Evolutionary conservation across 2,888 invertebrate genomes (phyloP), one percentile per base, ranked within the genome.

Genomic region (Sipha maydis): DNA sequence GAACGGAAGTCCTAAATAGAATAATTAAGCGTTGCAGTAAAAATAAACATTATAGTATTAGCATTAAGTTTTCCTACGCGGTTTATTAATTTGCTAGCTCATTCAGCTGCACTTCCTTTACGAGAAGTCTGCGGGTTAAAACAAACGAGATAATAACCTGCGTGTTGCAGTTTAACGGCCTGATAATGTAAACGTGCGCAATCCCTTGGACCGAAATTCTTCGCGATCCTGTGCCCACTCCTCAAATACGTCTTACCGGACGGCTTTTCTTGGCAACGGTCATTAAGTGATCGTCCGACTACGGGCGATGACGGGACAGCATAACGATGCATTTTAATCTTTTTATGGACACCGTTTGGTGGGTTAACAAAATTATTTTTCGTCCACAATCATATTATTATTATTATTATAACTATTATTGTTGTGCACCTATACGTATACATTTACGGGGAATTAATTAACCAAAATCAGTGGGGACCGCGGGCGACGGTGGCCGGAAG

Each of bases 401-500:
- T 34, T 61, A 34, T 34, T 61, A 34, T 83, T 21, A 25, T 61
- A 21, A 61, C 61, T 61, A 61, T 78, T 21, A 34, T 56, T 83
- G 56, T 75, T 75, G 11, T 61, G 83, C 56, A 38, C 48, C 56
- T 84, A 38, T 34, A 28, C 25, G 56, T 75, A 84, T 61, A 61
- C 3, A n/a, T n/a, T 67, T 77, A 85, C 69, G 69, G 69, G 82
- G 56, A 88, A 88, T 88, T 88, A 88, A 88, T 88, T 88, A 88
- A 67, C 75, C 67, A 88, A 88, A 88, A 88, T 88, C 88, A 88
- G 88, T 88, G 79, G 80, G 88, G 88, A 80, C 88, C 21, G 85
- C 48, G 3, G 28, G 73, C 14, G 28, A 71, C 28, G 5, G 86
- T 14, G 79, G 67, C 88, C 88, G 88, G 88, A 88, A 88, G 82